phyloP scores from a whole-genome alignment of 2,113 vertebrate genomes.

The Calonectris borealis region DNA sequence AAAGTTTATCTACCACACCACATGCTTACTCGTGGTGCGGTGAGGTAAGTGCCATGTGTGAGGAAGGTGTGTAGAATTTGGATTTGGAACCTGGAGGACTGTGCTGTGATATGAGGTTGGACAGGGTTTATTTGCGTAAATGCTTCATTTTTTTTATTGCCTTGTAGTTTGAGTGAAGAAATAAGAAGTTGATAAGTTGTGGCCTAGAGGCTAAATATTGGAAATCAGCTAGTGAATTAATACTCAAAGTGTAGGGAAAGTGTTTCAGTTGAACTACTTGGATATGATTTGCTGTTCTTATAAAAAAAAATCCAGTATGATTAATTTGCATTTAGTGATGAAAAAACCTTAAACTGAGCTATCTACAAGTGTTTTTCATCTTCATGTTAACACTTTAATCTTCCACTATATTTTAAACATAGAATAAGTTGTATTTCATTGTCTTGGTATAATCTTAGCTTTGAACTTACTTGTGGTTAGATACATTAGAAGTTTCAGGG shows the following conservation, averaged over 20 bases:
- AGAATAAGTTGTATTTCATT: neutral
- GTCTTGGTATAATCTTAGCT: neutral
- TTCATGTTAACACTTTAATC: neutral
- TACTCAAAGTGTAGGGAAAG: neutral
- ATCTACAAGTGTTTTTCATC: neutral
- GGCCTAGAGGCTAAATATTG: slow-evolving; percentile 4
- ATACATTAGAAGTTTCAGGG: neutral
- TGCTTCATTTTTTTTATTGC: neutral
- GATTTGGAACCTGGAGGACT: neutral
- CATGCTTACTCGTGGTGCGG: neutral
- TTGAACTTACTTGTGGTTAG: neutral
- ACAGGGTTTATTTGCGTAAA: neutral
- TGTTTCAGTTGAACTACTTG: neutral
- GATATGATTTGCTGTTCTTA: neutral
- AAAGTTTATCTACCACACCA: slow-evolving; percentile 24
- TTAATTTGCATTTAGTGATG: neutral
- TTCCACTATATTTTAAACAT: neutral
- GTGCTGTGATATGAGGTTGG: neutral
- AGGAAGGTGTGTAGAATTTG: neutral
- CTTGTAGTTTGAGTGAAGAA: neutral
- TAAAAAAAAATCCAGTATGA: neutral
- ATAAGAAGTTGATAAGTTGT: neutral
- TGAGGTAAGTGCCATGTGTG: slow-evolving; percentile 37
- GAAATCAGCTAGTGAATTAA: neutral
- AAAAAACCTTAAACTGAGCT: neutral